Evolutionary conservation across 2,888 invertebrate species (phyloP).

Genomic region (Griposia aprilina): DNA sequence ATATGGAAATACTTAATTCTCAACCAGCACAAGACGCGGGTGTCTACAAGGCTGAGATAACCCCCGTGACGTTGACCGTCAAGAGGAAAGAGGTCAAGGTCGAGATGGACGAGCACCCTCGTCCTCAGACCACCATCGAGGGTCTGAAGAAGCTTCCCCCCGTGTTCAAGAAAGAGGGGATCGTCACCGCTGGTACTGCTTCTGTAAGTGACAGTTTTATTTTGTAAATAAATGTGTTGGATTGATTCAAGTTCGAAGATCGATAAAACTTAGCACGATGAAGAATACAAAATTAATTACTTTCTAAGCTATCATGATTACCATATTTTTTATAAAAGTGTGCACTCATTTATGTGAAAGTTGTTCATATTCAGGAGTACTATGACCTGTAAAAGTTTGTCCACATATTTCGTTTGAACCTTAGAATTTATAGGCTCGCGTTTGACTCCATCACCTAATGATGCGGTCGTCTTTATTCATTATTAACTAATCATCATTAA

Average conservation of each 20-base stretch:
- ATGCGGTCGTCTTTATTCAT: neutral
- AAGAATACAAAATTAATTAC: neutral
- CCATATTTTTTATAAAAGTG: neutral
- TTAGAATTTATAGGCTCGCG: neutral
- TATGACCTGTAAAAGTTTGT: neutral
- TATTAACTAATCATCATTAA: neutral
- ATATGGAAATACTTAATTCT: neutral
- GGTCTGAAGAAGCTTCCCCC: constrained; percentile 95
- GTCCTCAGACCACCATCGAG: constrained; percentile 96
- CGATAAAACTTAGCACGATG: neutral
- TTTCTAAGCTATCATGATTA: neutral
- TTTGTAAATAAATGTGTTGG: neutral
- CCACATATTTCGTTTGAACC: neutral
- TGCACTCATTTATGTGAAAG: neutral
- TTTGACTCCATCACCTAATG: neutral
- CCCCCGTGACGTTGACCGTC: constrained; percentile 95
- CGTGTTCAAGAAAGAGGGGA: constrained; percentile 98
- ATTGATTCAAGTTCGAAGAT: neutral
- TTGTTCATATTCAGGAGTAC: neutral
- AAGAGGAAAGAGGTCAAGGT: constrained; percentile 95
- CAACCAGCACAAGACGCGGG: constrained; percentile 95
- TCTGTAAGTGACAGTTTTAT: constrained; percentile 92
- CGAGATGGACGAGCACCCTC: constrained; percentile 97
- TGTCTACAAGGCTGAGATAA: constrained; percentile 97
- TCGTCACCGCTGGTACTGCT: constrained; percentile 98